Conservation (phyloP, 2,113 vertebrate genomes). For the Dendrocopos noguchii region DNA sequence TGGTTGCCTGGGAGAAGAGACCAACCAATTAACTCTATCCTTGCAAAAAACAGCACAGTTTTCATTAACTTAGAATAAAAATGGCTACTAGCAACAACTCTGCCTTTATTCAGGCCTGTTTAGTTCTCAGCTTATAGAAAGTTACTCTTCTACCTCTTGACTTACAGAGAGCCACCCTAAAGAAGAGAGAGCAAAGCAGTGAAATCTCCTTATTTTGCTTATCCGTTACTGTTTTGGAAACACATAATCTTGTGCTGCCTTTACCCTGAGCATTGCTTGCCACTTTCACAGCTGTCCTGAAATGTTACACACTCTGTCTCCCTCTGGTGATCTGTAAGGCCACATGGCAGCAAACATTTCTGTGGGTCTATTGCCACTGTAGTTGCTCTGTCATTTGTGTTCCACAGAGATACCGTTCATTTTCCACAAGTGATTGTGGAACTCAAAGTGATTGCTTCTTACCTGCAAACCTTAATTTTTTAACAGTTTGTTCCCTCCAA, state of each 20-base stretch:
- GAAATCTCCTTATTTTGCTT: background rate
- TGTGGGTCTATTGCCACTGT: accelerated
- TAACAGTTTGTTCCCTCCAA: background rate
- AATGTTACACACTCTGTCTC: slow-evolving; percentile 72
- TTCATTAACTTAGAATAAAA: background rate
- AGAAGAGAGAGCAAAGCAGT: background rate
- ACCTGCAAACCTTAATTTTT: background rate
- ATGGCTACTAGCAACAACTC: background rate
- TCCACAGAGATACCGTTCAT: background rate
- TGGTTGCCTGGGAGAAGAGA: too few relatives aligned
- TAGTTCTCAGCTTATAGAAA: background rate
- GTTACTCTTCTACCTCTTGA: background rate
- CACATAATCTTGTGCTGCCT: background rate
- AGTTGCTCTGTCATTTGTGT: background rate
- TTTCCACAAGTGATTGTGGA: background rate
- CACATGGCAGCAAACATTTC: background rate
- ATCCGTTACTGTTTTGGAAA: background rate
- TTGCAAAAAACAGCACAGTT: background rate
- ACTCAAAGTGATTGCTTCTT: background rate
- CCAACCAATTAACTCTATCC: background rate
- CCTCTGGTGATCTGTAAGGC: slow-evolving; percentile 61
- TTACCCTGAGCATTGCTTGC: background rate
- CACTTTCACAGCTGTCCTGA: background rate
- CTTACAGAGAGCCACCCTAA: accelerated
- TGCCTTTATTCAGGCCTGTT: background rate